Evolutionary conservation across 1,140 invertebrate species (phyloP).

Genomic region (Plectus sambesii): DNA sequence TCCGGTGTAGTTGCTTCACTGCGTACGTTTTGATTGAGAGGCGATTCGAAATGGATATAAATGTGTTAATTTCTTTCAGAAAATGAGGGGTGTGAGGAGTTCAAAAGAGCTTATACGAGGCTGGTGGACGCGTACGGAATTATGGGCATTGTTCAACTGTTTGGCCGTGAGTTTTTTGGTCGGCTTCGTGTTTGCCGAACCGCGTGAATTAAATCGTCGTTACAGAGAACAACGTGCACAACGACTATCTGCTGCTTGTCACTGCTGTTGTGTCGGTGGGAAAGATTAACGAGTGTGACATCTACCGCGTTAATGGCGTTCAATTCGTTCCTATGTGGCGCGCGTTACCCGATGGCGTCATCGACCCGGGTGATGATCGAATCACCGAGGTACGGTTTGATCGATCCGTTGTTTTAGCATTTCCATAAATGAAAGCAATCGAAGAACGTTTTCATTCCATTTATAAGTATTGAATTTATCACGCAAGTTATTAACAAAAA

Average conservation of each 20-base stretch:
- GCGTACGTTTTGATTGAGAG: too few relatives aligned
- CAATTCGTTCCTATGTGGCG: conserved; percentile 33
- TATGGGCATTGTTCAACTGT: conserved; percentile 34
- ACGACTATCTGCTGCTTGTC: conserved; percentile 33
- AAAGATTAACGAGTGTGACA: conserved; percentile 35
- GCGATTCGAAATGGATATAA: too few relatives aligned
- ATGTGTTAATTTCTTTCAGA: conserved; percentile 28
- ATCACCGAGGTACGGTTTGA: conserved; percentile 35
- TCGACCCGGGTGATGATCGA: conserved; percentile 20
- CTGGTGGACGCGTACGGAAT: conserved; percentile 39
- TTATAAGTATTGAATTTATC: background rate
- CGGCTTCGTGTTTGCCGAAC: background rate
- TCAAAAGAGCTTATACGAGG: conserved; percentile 34
- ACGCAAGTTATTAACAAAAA: background rate
- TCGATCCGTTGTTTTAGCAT: background rate
- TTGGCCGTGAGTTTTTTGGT: conserved; percentile 13
- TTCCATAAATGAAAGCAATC: background rate
- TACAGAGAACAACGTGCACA: conserved; percentile 16
- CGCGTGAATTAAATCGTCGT: conserved; percentile 6
- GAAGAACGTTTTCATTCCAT: background rate
- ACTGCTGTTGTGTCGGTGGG: conserved; percentile 43
- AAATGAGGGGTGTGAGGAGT: conserved; percentile 15
- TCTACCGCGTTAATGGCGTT: conserved; percentile 39
- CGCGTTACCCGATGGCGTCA: conserved; percentile 18
- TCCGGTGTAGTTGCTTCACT: too few relatives aligned